Evolutionary conservation across 2,113 vertebrate species (phyloP), one percentile per base, ranked within the genome.

Genomic region (Laticauda colubrina): DNA sequence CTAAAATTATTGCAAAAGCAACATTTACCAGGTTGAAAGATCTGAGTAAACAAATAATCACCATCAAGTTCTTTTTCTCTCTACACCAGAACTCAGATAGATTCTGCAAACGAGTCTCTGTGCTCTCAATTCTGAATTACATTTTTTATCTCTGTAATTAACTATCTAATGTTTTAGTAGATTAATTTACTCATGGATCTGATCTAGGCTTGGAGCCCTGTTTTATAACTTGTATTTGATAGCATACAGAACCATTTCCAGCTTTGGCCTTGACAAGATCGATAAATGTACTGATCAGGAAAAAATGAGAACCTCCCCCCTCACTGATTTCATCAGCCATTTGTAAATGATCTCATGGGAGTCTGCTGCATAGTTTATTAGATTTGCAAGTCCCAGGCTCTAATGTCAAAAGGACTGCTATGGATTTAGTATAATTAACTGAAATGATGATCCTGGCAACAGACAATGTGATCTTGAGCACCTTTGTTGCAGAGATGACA

Each of bases 371-470:
- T 88, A 85, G 64, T 90, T 64, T 48, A 88, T 91, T 93, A 54
- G 61, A 91, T 75, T 56, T 57, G 26, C 88, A 90, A 20, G 87
- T 57, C 39, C 26, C 24, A 51, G 5, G 26, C 20, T 29, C n/a
- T 91, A n/a, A 56, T 69, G 51, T 87, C 48, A 29, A 87, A 53
- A 87, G n/a, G 39, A 75, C 57, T 39, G 29, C 53, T 75, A 26
- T 45, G 75, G 75, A 92, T 48, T 90, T 64, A 87, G 21, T 43
- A 26, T 90, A 92, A 90, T 90, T 90, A 90, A 34, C 75, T 64
- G 43, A 92, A 91, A 90, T 92, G 39, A 75, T 92, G 57, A 69
- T 92, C 57, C 75, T 90, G 81, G 93, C 88, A 94, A 34, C 12
- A 54, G 57, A 48, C 91, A 87, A 29, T 11, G 14, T 69, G 23